Percentiles rank a stretch among this genome's conserved stretches.
phyloP scores from a whole-genome alignment of 2,797 vertebrate genomes.

The Natrix natrix region DNA sequence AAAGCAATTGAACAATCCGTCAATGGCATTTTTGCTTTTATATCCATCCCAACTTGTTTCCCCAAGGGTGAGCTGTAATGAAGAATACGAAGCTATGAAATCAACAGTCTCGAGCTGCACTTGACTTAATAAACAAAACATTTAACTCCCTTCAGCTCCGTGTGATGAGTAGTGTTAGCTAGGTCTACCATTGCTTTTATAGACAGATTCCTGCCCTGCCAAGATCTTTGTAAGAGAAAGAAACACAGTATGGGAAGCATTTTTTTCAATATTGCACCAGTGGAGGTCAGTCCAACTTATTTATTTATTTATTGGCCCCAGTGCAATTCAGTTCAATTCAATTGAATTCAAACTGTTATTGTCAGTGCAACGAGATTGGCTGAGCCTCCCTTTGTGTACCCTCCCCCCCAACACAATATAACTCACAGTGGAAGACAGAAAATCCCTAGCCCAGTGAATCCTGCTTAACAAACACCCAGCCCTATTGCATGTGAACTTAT shows the following conservation, averaged over 20 bases:
- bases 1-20: constrained; percentile 23
- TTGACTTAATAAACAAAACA: not conserved
- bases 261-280: not conserved
- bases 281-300: not conserved
- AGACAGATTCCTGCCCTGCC: not conserved
- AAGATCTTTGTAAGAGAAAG: not conserved
- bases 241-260: not conserved
- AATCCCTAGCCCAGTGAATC: no score
- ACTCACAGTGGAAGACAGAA: no score
- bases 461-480: no score
- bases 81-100: not conserved
- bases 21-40: constrained; percentile 1
- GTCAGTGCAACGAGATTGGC: no score
- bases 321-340: not conserved
- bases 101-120: not conserved
- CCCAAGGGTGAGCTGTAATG: constrained; percentile 10
- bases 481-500: no score
- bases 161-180: not conserved
- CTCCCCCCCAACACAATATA: no score
- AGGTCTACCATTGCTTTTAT: not conserved
- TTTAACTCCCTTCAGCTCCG: not conserved
- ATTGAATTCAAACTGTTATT: no score
- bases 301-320: not conserved
- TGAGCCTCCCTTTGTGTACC: no score
- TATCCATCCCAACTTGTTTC: not conserved